Percentiles rank a stretch among this genome's conserved stretches.
These are phyloP conservation scores for Eremobia ochroleuca DNA, from an alignment of 2,888 invertebrate species.

Conservation along the genomic window DNA sequence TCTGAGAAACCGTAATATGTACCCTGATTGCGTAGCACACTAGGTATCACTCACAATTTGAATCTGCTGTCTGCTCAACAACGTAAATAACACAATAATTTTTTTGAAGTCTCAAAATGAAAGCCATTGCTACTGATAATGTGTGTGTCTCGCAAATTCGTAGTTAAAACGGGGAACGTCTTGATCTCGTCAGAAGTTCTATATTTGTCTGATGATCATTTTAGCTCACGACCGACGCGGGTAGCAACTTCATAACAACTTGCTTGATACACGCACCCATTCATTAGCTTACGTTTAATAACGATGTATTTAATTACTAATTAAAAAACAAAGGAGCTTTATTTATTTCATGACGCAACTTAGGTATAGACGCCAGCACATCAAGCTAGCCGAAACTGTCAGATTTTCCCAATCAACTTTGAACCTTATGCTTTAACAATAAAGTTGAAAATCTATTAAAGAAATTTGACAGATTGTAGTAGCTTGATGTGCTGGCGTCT, in stretches of 20 bases:
- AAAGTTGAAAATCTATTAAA: too few species aligned
- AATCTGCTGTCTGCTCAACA: background rate
- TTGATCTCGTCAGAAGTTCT: conserved; percentile 64
- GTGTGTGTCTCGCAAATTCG: background rate
- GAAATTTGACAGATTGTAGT: too few species aligned
- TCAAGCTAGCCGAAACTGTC: too few species aligned
- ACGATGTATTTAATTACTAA: conserved; percentile 10
- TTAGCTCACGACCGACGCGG: conserved; percentile 40
- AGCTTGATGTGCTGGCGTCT: too few species aligned
- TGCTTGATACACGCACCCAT: conserved; percentile 34
- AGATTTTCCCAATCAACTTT: too few species aligned
- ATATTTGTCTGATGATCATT: conserved; percentile 58
- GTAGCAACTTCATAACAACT: conserved; percentile 32
- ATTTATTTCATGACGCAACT: background rate
- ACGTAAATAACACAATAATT: background rate
- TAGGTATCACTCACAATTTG: background rate
- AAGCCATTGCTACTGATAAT: background rate
- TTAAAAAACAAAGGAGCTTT: conserved; percentile 10
- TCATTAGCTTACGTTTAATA: conserved; percentile 41
- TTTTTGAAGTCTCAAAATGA: background rate
- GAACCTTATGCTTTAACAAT: too few species aligned
- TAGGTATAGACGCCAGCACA: too few species aligned
- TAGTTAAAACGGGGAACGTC: conserved; percentile 43
- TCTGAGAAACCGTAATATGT: conserved; percentile 3
- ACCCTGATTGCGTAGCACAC: background rate